phyloP scores from a whole-genome alignment of 1,140 invertebrate species.

The Drosophila erecta region DNA sequence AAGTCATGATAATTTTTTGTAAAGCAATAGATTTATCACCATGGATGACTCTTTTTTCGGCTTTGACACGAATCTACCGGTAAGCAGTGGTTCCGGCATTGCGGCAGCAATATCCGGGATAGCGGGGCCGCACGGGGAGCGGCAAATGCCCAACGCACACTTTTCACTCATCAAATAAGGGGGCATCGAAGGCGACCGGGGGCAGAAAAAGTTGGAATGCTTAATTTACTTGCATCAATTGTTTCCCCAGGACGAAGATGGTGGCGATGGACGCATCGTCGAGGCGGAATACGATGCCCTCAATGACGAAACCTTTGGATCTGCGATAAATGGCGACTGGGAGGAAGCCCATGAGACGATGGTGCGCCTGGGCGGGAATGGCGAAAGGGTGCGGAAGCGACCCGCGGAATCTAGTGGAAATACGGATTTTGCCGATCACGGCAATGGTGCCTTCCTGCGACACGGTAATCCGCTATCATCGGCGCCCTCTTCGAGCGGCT shows the following conservation, averaged over 20 bases:
- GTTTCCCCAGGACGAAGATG: slow-evolving; percentile 82
- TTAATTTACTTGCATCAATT: slow-evolving; percentile 18
- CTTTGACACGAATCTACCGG: slow-evolving; percentile 90
- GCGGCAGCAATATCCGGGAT: neutral
- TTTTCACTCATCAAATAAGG: slow-evolving; percentile 32
- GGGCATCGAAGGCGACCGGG: slow-evolving; percentile 36
- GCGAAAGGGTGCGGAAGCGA: slow-evolving; percentile 56
- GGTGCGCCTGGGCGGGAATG: slow-evolving; percentile 74
- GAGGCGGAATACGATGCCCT: slow-evolving; percentile 95
- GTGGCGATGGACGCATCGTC: slow-evolving; percentile 86
- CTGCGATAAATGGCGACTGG: slow-evolving; percentile 89
- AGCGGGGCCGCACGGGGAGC: too few species aligned
- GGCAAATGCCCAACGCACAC: neutral
- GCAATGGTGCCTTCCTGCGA: slow-evolving; percentile 45
- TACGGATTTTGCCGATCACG: slow-evolving; percentile 34
- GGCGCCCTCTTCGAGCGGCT: slow-evolving; percentile 46
- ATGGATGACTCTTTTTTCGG: slow-evolving; percentile 94
- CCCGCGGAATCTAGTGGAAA: slow-evolving; percentile 10
- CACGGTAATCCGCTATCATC: slow-evolving; percentile 40
- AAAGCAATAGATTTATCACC: slow-evolving; percentile 85
- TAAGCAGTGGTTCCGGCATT: slow-evolving; percentile 85
- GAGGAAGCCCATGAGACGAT: slow-evolving; percentile 85
- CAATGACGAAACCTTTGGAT: slow-evolving; percentile 96
- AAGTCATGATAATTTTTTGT: slow-evolving; percentile 82
- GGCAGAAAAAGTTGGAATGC: slow-evolving; percentile 16